Conservation (phyloP, 2,888 invertebrate genomes). For the Xestia ashworthii region DNA sequence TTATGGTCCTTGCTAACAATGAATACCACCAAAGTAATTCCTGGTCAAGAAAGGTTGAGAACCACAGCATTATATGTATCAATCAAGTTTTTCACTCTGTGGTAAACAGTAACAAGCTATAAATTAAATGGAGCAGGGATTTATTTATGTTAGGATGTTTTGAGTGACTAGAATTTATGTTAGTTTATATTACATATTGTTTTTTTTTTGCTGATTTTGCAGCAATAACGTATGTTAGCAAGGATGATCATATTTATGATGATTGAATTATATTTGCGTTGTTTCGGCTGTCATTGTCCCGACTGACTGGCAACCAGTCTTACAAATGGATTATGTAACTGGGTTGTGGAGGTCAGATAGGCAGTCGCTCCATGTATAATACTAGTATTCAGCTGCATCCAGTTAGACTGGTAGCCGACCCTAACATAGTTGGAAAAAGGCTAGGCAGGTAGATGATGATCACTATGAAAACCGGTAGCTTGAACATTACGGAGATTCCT, state of each 20-base stretch:
- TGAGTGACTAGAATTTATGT: constrained; percentile 23
- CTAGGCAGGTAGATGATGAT: not conserved
- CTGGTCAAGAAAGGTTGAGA: too few relatives aligned
- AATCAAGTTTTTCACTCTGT: constrained; percentile 52
- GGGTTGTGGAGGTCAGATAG: not conserved
- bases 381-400: not conserved
- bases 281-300: too few relatives aligned
- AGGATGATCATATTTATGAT: not conserved
- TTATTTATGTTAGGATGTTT: constrained; percentile 16
- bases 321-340: not conserved
- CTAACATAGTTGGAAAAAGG: not conserved
- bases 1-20: too few relatives aligned
- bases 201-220: constrained; percentile 2
- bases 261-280: not conserved
- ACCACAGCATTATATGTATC: constrained; percentile 33
- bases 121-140: constrained; percentile 38
- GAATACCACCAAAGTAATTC: too few relatives aligned
- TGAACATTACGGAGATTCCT: not conserved
- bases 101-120: constrained; percentile 37
- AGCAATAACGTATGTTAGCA: not conserved
- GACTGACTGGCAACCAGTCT: not conserved
- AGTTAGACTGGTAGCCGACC: not conserved
- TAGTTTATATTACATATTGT: not conserved
- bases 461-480: not conserved
- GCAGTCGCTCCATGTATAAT: too few relatives aligned